Evolutionary conservation across 1,140 invertebrate genomes (phyloP), one percentile per base, ranked within the genome.

Genomic region (Condylostylus longicornis): DNA sequence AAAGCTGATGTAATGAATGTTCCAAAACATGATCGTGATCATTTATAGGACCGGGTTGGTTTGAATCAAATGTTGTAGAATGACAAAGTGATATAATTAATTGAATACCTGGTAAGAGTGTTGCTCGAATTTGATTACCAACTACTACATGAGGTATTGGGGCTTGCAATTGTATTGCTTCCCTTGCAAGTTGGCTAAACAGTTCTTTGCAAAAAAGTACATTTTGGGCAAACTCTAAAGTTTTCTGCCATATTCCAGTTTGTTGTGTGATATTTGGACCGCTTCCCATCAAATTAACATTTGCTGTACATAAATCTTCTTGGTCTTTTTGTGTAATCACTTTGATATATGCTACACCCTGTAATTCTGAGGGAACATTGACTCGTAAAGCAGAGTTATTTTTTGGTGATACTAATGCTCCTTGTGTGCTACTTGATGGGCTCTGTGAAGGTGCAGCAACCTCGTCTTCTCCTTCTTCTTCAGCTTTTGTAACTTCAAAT

Each of bases 121-220:
- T 91, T 10, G 88, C 87, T 64, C 93, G 86, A 43, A 98, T 96
- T 65, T 95, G 88, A 64, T 95, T 96, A 30, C 88, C 89, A 33
- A 95, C 85, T 19, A 96, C 91, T 71, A 96, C 84, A 53, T 95
- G 90, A 7, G 91, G 91, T 53, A 96, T 91, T 1, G 82, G 79
- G 3, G 85, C 80, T 51, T 90, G 82, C 2, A 93, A 59, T 48
- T 94, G 84, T 4, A 96, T 89, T 1, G 93, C 91, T 62, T 97
- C 91, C 42, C 86, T 78, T 0, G 91, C 90, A 21, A 98, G 64
- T 54, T 95, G 84, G 42, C 85, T 84, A 57, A 98, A 96, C 3
- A 97, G 61, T 64, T 98, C 93, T 66, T 96, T 96, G 60, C 91
- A 97, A 63, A 95, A 98, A 4, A 96, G 63, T 20, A 96, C 90